phyloP scores from a whole-genome alignment of 2,888 invertebrate species.

The Heliconius cydno region DNA sequence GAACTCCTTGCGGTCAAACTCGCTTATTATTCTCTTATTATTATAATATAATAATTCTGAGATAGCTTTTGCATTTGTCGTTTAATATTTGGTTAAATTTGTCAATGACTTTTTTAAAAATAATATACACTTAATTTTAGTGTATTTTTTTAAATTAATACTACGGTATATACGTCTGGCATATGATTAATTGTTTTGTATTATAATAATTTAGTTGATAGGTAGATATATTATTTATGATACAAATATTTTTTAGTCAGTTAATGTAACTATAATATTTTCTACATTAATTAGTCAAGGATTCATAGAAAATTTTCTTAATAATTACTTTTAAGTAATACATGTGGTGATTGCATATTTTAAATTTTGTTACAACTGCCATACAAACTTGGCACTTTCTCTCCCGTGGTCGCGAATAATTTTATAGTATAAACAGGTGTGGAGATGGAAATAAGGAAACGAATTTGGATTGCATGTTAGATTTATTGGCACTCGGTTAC shows the following conservation, averaged over 20 bases:
- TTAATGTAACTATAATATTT: neutral
- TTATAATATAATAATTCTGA: conserved; percentile 56
- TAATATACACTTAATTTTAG: neutral
- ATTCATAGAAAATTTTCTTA: no score
- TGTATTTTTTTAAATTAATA: neutral
- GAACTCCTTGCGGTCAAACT: conserved; percentile 65
- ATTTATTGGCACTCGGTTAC: conserved; percentile 65
- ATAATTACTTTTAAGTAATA: no score
- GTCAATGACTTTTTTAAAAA: neutral
- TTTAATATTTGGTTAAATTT: conserved; percentile 30
- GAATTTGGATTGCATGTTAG: conserved; percentile 55
- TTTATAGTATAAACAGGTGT: conserved; percentile 57
- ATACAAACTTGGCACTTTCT: conserved; percentile 27
- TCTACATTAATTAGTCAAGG: neutral
- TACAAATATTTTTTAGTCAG: neutral
- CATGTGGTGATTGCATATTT: no score
- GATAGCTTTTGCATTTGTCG: conserved; percentile 31
- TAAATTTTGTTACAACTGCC: no score
- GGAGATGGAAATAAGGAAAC: conserved; percentile 71
- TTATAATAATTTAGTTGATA: neutral
- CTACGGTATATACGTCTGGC: neutral
- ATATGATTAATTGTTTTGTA: neutral
- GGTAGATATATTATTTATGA: neutral
- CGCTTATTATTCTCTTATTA: conserved; percentile 65
- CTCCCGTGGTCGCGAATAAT: conserved; percentile 46